Conservation (phyloP, 2,797 vertebrate genomes). For the Syngnathus acus region DNA sequence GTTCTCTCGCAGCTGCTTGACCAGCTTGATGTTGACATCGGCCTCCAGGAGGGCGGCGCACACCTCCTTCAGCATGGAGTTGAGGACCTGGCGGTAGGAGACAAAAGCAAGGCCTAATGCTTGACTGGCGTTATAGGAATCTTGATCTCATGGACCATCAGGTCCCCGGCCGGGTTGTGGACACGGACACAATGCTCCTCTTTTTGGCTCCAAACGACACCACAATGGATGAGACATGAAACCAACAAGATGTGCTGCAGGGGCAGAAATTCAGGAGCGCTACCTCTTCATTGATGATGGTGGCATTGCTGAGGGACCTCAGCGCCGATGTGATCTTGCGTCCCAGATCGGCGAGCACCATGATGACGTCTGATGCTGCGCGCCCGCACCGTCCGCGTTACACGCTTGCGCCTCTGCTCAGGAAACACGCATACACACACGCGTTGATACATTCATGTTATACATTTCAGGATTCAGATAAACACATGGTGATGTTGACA, state of each 20-base stretch:
- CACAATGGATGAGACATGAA: no score
- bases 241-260: not conserved
- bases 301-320: slow-evolving; percentile 97
- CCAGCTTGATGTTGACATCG: slow-evolving; percentile 96
- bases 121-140: no score
- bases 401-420: not conserved
- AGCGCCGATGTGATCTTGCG: slow-evolving; percentile 96
- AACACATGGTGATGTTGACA: no score
- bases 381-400: not conserved
- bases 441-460: no score
- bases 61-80: slow-evolving; percentile 98
- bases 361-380: slow-evolving; percentile 59
- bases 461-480: no score
- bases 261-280: no score
- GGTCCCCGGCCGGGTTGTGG: no score
- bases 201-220: no score
- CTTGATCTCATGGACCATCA: no score
- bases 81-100: slow-evolving; percentile 76
- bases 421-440: not conserved
- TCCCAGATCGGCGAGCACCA: slow-evolving; percentile 96
- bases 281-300: slow-evolving; percentile 95
- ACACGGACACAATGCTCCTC: no score
- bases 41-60: slow-evolving; percentile 94
- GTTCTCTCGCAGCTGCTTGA: slow-evolving; percentile 96
- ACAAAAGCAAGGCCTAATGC: not conserved